phyloP scores from a whole-genome alignment of 2,888 invertebrate genomes.

The Lasioglossum villosulum region DNA sequence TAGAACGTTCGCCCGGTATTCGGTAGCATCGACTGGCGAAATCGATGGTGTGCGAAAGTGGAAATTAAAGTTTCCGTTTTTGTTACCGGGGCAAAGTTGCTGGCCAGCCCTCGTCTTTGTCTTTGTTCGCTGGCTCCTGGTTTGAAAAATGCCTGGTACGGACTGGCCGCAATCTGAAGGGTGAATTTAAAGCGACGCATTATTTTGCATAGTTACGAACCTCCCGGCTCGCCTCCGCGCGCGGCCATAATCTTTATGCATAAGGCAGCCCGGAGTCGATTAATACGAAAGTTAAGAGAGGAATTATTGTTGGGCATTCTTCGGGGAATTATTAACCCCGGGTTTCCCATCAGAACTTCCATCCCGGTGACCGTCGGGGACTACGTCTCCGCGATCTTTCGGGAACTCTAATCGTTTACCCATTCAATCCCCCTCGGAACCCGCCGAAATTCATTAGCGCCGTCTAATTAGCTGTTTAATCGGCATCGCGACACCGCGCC shows the following conservation, averaged over 20 bases:
- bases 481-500: background rate
- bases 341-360: slow-evolving; percentile 1
- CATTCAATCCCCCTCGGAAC: background rate
- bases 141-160: slow-evolving; percentile 48
- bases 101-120: slow-evolving; percentile 7
- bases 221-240: slow-evolving; percentile 22
- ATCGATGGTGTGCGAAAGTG: slow-evolving; percentile 22
- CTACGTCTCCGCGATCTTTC: background rate
- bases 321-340: slow-evolving; percentile 40
- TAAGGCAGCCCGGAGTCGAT: slow-evolving; percentile 61
- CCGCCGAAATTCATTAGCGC: background rate
- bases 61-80: slow-evolving; percentile 22
- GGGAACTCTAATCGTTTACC: background rate
- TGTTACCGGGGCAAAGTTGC: background rate
- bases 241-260: slow-evolving; percentile 69
- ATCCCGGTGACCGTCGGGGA: background rate
- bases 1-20: background rate
- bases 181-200: slow-evolving; percentile 68
- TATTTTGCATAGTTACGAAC: slow-evolving; percentile 71
- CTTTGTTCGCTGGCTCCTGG: slow-evolving; percentile 16
- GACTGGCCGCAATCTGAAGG: slow-evolving; percentile 41
- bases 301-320: slow-evolving; percentile 54
- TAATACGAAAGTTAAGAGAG: slow-evolving; percentile 53
- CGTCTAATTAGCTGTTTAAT: slow-evolving; percentile 2
- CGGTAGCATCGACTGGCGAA: background rate